phyloP scores from a whole-genome alignment of 37 sponge, comb jelly and placozoan species.

The Agelas oroides region DNA sequence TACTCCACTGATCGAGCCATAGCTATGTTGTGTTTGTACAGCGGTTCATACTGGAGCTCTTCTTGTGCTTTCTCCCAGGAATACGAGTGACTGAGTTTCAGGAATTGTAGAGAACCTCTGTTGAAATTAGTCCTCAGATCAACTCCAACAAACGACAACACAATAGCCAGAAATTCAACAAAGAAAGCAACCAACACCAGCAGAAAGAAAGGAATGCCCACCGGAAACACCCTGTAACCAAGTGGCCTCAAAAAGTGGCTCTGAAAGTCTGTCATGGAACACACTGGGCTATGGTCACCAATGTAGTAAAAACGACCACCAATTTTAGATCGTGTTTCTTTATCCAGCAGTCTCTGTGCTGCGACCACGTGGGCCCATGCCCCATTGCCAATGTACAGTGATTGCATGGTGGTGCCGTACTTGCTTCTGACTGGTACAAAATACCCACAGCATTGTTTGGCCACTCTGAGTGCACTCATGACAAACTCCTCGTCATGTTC shows the following conservation, averaged over 20 bases:
- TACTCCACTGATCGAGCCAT: conserved; percentile 54
- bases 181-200: conserved; percentile 34
- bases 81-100: conserved; percentile 45
- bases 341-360: conserved; percentile 50
- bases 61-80: conserved; percentile 62
- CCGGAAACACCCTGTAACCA: conserved; percentile 32
- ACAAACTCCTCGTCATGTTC: conserved; percentile 46
- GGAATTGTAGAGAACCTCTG: not conserved
- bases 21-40: conserved; percentile 28
- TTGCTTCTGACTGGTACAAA: not conserved
- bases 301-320: conserved; percentile 65
- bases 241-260: conserved; percentile 49
- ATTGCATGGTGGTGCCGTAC: conserved; percentile 39
- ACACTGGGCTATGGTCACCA: conserved; percentile 60
- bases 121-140: conserved; percentile 14
- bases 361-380: conserved; percentile 69
- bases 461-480: not conserved
- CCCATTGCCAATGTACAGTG: conserved; percentile 65
- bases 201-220: conserved; percentile 22
- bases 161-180: conserved; percentile 35
- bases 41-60: conserved; percentile 56
- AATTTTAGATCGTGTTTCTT: not conserved
- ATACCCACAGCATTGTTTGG: conserved; percentile 50
- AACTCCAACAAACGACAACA: conserved; percentile 28
- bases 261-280: conserved; percentile 20